Conservation (phyloP, 2,797 vertebrate genomes). For the Ctenopoma kingsleyae region DNA sequence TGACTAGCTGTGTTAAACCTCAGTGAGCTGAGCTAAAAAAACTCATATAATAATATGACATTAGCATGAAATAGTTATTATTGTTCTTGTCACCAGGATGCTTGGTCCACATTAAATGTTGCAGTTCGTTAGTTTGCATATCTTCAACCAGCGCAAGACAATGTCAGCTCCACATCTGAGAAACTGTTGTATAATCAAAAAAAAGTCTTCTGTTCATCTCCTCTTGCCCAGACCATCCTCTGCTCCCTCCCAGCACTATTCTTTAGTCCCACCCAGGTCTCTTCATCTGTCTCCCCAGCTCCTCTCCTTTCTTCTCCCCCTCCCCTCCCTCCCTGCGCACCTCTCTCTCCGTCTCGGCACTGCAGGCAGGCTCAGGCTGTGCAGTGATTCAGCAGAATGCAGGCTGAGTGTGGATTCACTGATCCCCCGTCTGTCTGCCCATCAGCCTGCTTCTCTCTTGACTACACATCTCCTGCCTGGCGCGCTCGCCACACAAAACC, state of each 20-base stretch:
- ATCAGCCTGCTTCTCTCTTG: constrained; percentile 65
- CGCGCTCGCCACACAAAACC: constrained; percentile 14
- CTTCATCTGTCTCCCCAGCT: constrained; percentile 21
- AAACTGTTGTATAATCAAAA: constrained; percentile 20
- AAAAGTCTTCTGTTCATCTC: constrained; percentile 33
- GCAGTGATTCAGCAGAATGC: constrained; percentile 80
- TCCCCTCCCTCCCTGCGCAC: neutral
- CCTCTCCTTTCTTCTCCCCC: constrained; percentile 6
- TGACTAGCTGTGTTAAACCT: constrained; percentile 42
- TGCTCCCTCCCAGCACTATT: constrained; percentile 37
- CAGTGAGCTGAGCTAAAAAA: constrained; percentile 21
- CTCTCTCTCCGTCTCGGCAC: constrained; percentile 28
- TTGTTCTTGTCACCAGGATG: neutral
- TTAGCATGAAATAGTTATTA: constrained; percentile 7
- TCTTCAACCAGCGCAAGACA: neutral
- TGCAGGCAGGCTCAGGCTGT: constrained; percentile 63
- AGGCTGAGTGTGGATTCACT: constrained; percentile 65
- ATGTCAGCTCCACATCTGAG: constrained; percentile 16
- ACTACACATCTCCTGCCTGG: constrained; percentile 60
- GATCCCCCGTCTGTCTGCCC: constrained; percentile 61
- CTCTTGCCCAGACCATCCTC: constrained; percentile 48
- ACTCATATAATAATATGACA: too few relatives aligned
- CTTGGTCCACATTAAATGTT: neutral
- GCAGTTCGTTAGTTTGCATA: neutral
- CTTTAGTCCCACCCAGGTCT: constrained; percentile 34